Percentiles rank a stretch among this genome's conserved stretches.
These are phyloP conservation scores for Limnodromus scolopaceus DNA, from an alignment of 2,797 vertebrate genomes.

Conservation along the genomic window DNA sequence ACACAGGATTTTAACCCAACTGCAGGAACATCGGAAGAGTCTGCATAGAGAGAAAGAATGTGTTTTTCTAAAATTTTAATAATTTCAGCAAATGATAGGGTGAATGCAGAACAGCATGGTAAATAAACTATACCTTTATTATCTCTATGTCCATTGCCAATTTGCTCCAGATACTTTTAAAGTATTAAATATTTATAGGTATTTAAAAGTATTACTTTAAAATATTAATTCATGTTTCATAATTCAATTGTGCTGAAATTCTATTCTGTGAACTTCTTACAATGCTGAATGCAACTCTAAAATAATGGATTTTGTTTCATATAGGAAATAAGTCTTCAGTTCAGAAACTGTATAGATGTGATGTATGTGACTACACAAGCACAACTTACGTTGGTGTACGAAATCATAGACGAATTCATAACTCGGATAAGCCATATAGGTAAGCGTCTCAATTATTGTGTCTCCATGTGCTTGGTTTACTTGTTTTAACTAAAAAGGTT, in stretches of 20 bases:
- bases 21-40: background rate
- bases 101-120: background rate
- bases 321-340: constrained; percentile 70
- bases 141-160: background rate
- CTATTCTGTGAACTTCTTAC: background rate
- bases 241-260: background rate
- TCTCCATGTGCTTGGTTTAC: background rate
- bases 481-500: background rate
- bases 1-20: background rate
- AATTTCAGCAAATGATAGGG: background rate
- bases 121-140: background rate
- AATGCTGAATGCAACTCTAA: background rate
- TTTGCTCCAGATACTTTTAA: background rate
- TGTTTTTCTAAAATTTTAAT: background rate
- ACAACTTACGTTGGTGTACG: constrained; percentile 93
- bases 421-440: constrained; percentile 96
- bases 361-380: constrained; percentile 94
- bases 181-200: background rate
- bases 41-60: background rate
- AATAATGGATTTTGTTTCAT: constrained; percentile 2
- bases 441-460: constrained; percentile 45
- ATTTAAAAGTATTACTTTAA: background rate
- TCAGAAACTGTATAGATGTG: constrained; percentile 92
- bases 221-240: background rate
- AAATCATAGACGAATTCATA: constrained; percentile 95